A percentile compares a stretch with the other conserved stretches of the same genome.
Conservation (phyloP, 2,797 vertebrate genomes). For the Aplochiton taeniatus region DNA sequence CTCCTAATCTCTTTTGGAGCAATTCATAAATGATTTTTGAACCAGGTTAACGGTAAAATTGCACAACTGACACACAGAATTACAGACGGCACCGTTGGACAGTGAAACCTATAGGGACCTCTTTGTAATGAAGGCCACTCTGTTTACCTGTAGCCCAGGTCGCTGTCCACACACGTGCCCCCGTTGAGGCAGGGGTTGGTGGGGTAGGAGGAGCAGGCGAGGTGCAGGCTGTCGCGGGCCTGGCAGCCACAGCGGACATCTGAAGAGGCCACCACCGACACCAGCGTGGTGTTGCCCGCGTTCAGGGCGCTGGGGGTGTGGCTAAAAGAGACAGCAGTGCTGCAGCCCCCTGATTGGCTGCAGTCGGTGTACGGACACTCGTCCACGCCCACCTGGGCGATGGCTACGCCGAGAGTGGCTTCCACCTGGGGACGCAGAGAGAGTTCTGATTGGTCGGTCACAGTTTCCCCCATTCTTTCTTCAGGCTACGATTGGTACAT, state of each 20-base stretch:
- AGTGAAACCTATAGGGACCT: too few relatives aligned
- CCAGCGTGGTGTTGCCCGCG: conserved; percentile 73
- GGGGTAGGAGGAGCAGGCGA: conserved; percentile 79
- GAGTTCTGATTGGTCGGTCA: too few relatives aligned
- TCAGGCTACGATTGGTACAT: neutral
- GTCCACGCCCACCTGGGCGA: conserved; percentile 82
- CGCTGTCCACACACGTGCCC: conserved; percentile 81
- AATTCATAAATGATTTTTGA: too few relatives aligned
- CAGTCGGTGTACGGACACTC: conserved; percentile 80
- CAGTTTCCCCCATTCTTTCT: too few relatives aligned
- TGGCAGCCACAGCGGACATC: conserved; percentile 77
- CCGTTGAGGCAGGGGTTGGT: conserved; percentile 83
- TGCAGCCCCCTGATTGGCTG: conserved; percentile 76
- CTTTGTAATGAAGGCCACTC: too few relatives aligned
- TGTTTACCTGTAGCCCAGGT: conserved; percentile 83
- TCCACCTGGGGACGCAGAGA: conserved; percentile 74
- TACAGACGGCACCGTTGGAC: too few relatives aligned
- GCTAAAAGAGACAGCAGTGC: conserved; percentile 71
- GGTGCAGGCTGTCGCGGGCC: conserved; percentile 73
- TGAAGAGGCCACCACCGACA: conserved; percentile 75
- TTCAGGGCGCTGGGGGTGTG: conserved; percentile 73
- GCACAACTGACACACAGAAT: too few relatives aligned
- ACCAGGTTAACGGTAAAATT: too few relatives aligned
- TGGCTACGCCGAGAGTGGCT: conserved; percentile 72
- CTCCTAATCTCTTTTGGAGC: too few relatives aligned